Evolutionary conservation across 2,888 invertebrate species (phyloP).

Genomic region (Temnothorax unifasciatus): DNA sequence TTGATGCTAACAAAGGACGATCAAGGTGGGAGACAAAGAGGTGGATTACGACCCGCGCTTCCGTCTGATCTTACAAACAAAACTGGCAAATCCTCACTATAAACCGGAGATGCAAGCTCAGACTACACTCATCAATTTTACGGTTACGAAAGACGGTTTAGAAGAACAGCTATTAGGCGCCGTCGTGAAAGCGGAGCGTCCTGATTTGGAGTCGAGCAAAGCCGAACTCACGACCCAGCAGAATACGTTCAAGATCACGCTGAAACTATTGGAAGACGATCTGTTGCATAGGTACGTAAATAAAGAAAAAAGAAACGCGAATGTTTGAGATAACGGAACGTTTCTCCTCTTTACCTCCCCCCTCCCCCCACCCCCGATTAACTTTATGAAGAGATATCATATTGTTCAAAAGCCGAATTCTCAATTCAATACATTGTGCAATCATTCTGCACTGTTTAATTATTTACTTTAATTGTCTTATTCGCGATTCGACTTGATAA

Average conservation of each 20-base stretch:
- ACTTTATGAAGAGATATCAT: not conserved
- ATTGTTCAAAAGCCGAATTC: not conserved
- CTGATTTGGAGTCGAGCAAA: slow-evolving; percentile 95
- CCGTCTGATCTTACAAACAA: slow-evolving; percentile 95
- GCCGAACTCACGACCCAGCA: slow-evolving; percentile 95
- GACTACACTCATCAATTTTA: slow-evolving; percentile 97
- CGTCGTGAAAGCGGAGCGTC: slow-evolving; percentile 97
- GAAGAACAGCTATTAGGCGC: slow-evolving; percentile 97
- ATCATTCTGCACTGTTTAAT: not conserved
- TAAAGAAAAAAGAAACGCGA: no score
- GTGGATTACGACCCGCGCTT: slow-evolving; percentile 95
- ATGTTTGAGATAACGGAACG: not conserved
- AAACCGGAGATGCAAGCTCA: slow-evolving; percentile 99
- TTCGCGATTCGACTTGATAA: not conserved
- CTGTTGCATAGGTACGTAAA: slow-evolving; percentile 88
- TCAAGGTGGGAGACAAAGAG: slow-evolving; percentile 96
- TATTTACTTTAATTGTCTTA: not conserved
- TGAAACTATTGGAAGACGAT: slow-evolving; percentile 97
- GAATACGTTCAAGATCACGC: slow-evolving; percentile 97
- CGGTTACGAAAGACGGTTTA: slow-evolving; percentile 96
- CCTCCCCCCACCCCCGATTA: no score
- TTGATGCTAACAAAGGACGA: slow-evolving; percentile 85
- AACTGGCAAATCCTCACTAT: slow-evolving; percentile 97
- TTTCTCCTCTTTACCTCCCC: not conserved
- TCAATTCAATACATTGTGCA: not conserved